phyloP scores from a whole-genome alignment of 2,113 vertebrate species.

The Ceyx melanurus region DNA sequence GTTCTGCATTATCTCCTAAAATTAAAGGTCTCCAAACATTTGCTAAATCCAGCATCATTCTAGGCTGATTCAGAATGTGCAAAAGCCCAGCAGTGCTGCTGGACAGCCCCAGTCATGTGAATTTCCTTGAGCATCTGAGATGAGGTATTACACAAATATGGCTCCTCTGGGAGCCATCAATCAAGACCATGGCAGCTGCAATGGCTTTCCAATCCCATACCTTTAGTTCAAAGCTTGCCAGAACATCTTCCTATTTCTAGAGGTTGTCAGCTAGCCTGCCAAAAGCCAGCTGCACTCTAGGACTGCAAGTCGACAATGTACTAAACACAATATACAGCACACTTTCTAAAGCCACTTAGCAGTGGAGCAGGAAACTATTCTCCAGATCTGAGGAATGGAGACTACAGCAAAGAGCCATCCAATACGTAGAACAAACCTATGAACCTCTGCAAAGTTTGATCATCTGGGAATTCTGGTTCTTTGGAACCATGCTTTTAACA shows the following conservation, averaged over 20 bases:
- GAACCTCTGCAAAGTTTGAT: neutral
- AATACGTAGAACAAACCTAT: neutral
- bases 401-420: neutral
- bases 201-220: slow-evolving; percentile 43
- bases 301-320: neutral
- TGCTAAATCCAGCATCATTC: neutral
- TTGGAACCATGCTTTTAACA: neutral
- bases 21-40: neutral
- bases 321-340: neutral
- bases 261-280: slow-evolving; percentile 39
- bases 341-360: neutral
- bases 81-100: neutral
- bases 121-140: slow-evolving; percentile 36
- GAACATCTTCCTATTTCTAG: slow-evolving; percentile 55
- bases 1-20: neutral
- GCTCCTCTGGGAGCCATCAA: slow-evolving; percentile 43
- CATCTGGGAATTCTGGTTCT: slow-evolving; percentile 3
- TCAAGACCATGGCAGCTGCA: slow-evolving; percentile 19
- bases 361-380: neutral
- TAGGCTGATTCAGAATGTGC: neutral
- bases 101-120: neutral
- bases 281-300: slow-evolving; percentile 34
- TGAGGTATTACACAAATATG: slow-evolving; percentile 36
- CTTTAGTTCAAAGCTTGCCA: slow-evolving; percentile 62
- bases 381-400: neutral